A percentile compares a stretch with the other conserved stretches of the same genome.
These are phyloP conservation scores for Sardinella longiceps DNA, from an alignment of 2,797 vertebrate genomes.

Conservation along the genomic window DNA sequence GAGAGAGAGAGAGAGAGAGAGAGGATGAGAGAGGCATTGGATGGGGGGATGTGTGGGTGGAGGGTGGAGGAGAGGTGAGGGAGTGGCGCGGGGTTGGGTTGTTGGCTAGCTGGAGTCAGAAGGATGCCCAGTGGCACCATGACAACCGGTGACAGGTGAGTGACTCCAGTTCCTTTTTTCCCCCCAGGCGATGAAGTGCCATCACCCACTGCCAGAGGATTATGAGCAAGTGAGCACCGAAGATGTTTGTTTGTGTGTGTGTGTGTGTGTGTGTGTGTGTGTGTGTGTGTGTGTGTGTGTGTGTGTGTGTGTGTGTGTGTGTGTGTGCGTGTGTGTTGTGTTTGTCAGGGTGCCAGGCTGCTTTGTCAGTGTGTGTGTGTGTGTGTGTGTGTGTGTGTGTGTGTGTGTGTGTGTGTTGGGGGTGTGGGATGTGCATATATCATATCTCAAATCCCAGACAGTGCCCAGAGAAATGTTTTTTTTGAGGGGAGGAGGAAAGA, in stretches of 20 bases:
- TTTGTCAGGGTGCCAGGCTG: too few relatives aligned
- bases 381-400: constrained; percentile 16
- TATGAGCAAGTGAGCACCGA: constrained; percentile 42
- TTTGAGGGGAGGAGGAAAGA: neutral
- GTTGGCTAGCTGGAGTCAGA: constrained; percentile 17
- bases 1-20: neutral
- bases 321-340: neutral
- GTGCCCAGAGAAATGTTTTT: neutral
- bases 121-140: constrained; percentile 40
- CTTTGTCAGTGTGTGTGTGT: neutral
- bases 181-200: constrained; percentile 17
- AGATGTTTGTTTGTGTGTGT: neutral
- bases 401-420: neutral
- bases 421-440: neutral
- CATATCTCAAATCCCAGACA: constrained; percentile 16
- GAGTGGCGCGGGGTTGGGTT: constrained; percentile 38
- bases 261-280: neutral
- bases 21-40: constrained; percentile 19
- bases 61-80: constrained; percentile 44
- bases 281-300: constrained; percentile 4
- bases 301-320: neutral
- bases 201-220: constrained; percentile 36
- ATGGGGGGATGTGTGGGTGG: neutral
- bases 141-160: constrained; percentile 37
- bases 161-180: constrained; percentile 35